Conservation (phyloP, 2,113 vertebrate species). For the Lota lota region DNA sequence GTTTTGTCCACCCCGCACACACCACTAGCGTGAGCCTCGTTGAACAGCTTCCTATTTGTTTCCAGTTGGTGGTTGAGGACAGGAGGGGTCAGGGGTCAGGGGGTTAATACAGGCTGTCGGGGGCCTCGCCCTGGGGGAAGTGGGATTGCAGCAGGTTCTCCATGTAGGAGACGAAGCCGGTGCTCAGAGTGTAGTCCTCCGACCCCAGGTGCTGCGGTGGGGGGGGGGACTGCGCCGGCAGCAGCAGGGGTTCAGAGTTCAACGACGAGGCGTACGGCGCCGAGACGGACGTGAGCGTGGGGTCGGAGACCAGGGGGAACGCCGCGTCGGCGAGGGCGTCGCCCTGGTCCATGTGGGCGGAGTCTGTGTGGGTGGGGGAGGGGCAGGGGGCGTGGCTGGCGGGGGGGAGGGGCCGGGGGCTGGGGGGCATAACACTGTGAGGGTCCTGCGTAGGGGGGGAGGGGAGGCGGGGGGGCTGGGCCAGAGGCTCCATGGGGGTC, state of each 20-base stretch:
- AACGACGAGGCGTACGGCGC: constrained; percentile 64
- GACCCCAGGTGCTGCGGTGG: constrained; percentile 32
- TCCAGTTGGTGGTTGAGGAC: background rate
- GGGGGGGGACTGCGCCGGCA: constrained; percentile 38
- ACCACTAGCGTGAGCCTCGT: constrained; percentile 18
- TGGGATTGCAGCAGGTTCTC: constrained; percentile 82
- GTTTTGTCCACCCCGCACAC: no score
- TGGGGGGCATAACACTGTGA: constrained; percentile 43
- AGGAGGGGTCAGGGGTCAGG: no score
- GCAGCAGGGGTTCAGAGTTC: constrained; percentile 58
- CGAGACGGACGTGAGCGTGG: constrained; percentile 43
- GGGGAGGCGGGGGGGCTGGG: constrained; percentile 33
- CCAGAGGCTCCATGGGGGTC: constrained; percentile 12
- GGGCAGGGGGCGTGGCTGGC: background rate
- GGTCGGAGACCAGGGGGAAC: constrained; percentile 42
- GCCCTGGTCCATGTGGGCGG: constrained; percentile 49
- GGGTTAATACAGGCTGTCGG: constrained; percentile 62
- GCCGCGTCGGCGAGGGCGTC: constrained; percentile 11
- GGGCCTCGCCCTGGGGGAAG: constrained; percentile 69
- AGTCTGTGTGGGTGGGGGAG: background rate
- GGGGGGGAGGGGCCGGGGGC: constrained; percentile 40
- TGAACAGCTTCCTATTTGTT: constrained; percentile 45
- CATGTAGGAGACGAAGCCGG: constrained; percentile 83
- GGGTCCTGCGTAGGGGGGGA: constrained; percentile 2
- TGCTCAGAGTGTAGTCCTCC: constrained; percentile 64